Percentiles rank a stretch among this genome's conserved stretches.
phyloP scores from a whole-genome alignment of 2,797 vertebrate species.

The Stomatorhinus walkeri region DNA sequence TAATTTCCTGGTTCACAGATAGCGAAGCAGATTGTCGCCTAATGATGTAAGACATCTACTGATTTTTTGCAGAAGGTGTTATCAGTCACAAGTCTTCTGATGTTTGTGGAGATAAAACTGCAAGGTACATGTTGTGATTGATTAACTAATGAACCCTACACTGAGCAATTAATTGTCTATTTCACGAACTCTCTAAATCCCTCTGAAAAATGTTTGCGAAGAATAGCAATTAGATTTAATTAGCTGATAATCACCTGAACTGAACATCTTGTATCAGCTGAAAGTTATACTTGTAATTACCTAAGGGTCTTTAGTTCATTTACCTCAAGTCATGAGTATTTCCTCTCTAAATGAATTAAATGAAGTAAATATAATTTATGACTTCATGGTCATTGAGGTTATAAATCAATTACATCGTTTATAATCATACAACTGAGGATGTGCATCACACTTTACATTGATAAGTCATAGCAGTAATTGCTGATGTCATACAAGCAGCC shows the following conservation, averaged over 20 bases:
- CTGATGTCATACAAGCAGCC: neutral
- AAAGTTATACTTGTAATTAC: constrained; percentile 31
- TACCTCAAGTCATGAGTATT: constrained; percentile 14
- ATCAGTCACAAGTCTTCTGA: constrained; percentile 46
- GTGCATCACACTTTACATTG: neutral
- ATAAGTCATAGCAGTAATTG: neutral
- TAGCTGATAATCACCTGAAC: constrained; percentile 56
- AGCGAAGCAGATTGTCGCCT: constrained; percentile 16
- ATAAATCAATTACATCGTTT: neutral
- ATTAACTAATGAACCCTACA: constrained; percentile 60
- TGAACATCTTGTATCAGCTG: constrained; percentile 24
- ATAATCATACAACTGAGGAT: neutral
- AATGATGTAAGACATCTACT: constrained; percentile 26
- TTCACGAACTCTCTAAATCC: constrained; percentile 40
- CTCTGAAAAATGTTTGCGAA: constrained; percentile 32
- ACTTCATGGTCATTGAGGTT: neutral
- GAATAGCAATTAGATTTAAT: constrained; percentile 52
- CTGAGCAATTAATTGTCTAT: constrained; percentile 53
- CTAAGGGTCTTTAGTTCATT: constrained; percentile 23
- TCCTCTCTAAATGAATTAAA: constrained; percentile 1
- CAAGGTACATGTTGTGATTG: constrained; percentile 52
- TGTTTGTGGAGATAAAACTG: constrained; percentile 48
- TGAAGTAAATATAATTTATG: constrained; percentile 4
- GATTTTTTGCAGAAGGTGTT: constrained; percentile 21
- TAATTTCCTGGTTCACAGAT: constrained; percentile 27